A percentile compares a stretch with the other conserved stretches of the same genome.
phyloP scores from a whole-genome alignment of 2,888 invertebrate species.

The Encarsia formosa region DNA sequence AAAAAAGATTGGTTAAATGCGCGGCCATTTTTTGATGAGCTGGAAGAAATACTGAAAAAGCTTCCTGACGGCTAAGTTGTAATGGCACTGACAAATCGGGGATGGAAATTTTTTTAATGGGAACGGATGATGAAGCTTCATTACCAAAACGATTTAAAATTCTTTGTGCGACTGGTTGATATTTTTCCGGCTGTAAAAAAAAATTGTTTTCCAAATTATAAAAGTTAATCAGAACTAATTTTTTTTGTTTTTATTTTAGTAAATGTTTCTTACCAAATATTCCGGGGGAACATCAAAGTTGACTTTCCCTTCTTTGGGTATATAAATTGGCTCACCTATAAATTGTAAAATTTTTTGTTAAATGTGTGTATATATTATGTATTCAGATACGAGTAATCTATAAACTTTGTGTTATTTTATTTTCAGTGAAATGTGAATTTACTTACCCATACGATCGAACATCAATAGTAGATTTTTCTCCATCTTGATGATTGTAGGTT shows the following conservation, averaged over 20 bases:
- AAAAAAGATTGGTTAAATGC: conserved; percentile 64
- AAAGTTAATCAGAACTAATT: neutral
- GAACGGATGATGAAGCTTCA: conserved; percentile 51
- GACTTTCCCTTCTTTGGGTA: conserved; percentile 55
- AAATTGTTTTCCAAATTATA: neutral
- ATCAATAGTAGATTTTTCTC: too few relatives aligned
- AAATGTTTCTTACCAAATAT: conserved; percentile 67
- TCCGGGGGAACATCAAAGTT: conserved; percentile 63
- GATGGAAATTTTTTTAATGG: conserved; percentile 60
- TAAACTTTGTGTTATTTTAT: too few relatives aligned
- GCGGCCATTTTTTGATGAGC: conserved; percentile 68
- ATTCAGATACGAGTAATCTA: too few relatives aligned
- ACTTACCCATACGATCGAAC: too few relatives aligned
- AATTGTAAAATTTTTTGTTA: too few relatives aligned
- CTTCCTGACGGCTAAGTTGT: conserved; percentile 60
- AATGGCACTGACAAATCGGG: conserved; percentile 63
- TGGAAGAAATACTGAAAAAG: conserved; percentile 73
- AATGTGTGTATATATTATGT: too few relatives aligned
- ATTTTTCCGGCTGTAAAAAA: conserved; percentile 53
- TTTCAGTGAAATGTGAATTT: too few relatives aligned
- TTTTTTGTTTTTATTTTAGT: neutral
- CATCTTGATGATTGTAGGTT: too few relatives aligned
- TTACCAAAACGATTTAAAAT: conserved; percentile 60
- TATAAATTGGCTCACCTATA: too few relatives aligned
- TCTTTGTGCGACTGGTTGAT: conserved; percentile 57